Evolutionary conservation across 2,888 invertebrate genomes (phyloP).

Genomic region (Ormyrus labotus): DNA sequence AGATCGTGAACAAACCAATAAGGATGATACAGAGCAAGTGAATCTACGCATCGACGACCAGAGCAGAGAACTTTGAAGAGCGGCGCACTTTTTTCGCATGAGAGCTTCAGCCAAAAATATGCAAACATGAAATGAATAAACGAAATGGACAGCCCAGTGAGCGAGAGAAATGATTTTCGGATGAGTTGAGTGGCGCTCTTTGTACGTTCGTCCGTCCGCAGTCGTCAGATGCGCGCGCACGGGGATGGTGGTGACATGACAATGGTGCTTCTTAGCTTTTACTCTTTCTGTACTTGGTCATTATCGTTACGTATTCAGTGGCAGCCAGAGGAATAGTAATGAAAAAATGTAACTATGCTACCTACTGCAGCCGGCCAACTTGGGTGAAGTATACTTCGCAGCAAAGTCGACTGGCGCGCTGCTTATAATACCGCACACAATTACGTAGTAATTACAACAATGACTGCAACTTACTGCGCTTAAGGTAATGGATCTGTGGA

Average conservation of each 20-base stretch:
- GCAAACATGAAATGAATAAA: neutral
- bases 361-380: conserved; percentile 58
- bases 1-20: conserved; percentile 13
- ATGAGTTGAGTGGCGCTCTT: conserved; percentile 18
- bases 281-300: neutral
- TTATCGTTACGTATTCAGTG: conserved; percentile 22
- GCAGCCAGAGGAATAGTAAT: conserved; percentile 22
- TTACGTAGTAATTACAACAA: conserved; percentile 54
- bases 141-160: neutral
- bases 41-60: conserved; percentile 19
- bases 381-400: conserved; percentile 60
- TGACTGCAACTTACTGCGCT: conserved; percentile 53
- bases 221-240: conserved; percentile 42
- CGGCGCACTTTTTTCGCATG: neutral
- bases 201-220: conserved; percentile 55
- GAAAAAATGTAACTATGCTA: conserved; percentile 53
- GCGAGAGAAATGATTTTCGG: too few species aligned
- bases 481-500: conserved; percentile 35
- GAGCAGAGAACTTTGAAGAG: conserved; percentile 40
- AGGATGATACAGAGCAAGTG: conserved; percentile 15
- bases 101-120: neutral
- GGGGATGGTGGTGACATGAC: neutral
- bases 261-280: neutral
- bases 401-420: conserved; percentile 53
- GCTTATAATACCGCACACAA: conserved; percentile 51